A percentile compares a stretch with the other conserved stretches of the same genome.
Evolutionary conservation across 2,113 vertebrate species (phyloP).

Genomic region (Edolisoma coerulescens): DNA sequence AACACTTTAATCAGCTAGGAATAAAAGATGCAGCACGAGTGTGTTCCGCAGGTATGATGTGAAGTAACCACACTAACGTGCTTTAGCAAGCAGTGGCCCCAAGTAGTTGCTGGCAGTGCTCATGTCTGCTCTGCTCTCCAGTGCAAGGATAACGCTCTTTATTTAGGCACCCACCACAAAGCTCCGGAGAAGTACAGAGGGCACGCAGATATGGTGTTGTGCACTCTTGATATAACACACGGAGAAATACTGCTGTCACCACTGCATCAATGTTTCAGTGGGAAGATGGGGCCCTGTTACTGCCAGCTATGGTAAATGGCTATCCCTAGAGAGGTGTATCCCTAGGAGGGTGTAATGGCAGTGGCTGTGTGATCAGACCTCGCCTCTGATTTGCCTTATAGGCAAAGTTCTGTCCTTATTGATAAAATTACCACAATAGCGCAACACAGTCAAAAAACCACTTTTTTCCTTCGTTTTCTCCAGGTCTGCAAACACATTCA

Average conservation of each 20-base stretch:
- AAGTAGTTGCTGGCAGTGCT: too few relatives aligned
- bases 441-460: background rate
- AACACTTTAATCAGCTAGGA: background rate
- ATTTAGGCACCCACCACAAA: background rate
- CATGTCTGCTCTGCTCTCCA: background rate
- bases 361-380: background rate
- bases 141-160: background rate
- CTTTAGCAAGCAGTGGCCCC: background rate
- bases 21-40: rapidly evolving
- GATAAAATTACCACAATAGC: background rate
- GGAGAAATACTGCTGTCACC: background rate
- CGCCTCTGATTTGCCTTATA: background rate
- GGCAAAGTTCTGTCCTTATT: background rate
- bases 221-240: background rate
- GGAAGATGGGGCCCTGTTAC: background rate
- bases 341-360: background rate
- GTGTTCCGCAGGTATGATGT: background rate
- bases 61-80: background rate
- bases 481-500: background rate
- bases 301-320: background rate
- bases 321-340: background rate
- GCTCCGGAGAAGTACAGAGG: background rate
- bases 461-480: background rate
- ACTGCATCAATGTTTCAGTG: background rate
- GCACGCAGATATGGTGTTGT: rapidly evolving